Evolutionary conservation across 2,113 vertebrate species (phyloP).

Genomic region (Forbesichthys agassizii): DNA sequence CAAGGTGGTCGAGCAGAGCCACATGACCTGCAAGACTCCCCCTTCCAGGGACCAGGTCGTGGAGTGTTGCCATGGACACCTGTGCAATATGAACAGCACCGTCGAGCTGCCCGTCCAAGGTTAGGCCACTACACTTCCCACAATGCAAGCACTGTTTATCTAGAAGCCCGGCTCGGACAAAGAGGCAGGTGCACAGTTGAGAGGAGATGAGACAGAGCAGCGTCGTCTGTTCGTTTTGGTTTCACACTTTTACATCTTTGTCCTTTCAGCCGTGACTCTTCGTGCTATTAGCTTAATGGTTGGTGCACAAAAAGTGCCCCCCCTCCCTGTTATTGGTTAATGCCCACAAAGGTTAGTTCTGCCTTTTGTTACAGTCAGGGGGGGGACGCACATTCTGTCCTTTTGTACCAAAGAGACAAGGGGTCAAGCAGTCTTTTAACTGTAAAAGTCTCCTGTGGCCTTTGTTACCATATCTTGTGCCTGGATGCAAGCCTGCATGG

Average conservation of each 20-base stretch:
- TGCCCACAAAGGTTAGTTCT: conserved; percentile 14
- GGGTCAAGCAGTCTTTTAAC: conserved; percentile 8
- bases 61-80: conserved; percentile 92
- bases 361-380: not conserved
- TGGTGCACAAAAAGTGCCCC: not conserved
- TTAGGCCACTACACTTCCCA: conserved; percentile 45
- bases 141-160: conserved; percentile 4
- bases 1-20: conserved; percentile 91
- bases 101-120: conserved; percentile 88
- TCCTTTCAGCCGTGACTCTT: not conserved
- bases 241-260: conserved; percentile 1
- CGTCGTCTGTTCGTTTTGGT: conserved; percentile 10
- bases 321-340: conserved; percentile 2
- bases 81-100: conserved; percentile 95
- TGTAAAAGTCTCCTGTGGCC: conserved; percentile 49
- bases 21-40: conserved; percentile 95
- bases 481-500: conserved; percentile 35
- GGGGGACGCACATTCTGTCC: conserved; percentile 7
- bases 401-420: not conserved
- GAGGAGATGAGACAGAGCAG: conserved; percentile 1
- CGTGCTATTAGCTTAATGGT: not conserved
- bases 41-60: conserved; percentile 92
- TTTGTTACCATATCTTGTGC: conserved; percentile 36
- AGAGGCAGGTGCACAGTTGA: conserved; percentile 9
- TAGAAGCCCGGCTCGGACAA: not conserved